These are phyloP conservation scores for Neomicropteryx cornuta DNA, from an alignment of 1,140 invertebrate genomes.

Conservation along the genomic window DNA sequence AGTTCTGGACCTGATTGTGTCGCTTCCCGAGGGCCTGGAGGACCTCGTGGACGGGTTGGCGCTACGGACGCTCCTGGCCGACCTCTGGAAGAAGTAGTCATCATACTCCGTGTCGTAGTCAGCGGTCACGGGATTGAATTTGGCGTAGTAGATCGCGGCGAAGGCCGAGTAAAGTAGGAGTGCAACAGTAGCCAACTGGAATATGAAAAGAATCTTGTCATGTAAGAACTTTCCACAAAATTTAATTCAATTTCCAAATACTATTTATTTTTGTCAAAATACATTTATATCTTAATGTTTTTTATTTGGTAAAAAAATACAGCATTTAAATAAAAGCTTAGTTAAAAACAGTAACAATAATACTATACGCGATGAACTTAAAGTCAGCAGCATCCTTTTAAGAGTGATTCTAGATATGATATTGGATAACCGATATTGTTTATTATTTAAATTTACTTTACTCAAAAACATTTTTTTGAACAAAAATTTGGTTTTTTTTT, in stretches of 20 bases:
- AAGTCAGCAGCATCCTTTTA: too few species aligned
- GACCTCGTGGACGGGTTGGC: conserved; percentile 18
- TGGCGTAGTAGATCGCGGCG: conserved; percentile 75
- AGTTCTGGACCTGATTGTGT: conserved; percentile 30
- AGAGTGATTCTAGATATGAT: too few species aligned
- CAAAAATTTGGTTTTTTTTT: too few species aligned
- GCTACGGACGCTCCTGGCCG: conserved; percentile 35
- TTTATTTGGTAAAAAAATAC: too few species aligned
- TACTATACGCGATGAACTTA: too few species aligned
- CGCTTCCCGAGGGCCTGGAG: conserved; percentile 29
- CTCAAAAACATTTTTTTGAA: too few species aligned
- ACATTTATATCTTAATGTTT: too few species aligned
- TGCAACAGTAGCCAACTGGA: conserved; percentile 62
- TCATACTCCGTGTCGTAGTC: conserved; percentile 59
- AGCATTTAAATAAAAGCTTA: too few species aligned
- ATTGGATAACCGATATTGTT: too few species aligned
- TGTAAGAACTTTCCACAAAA: conserved; percentile 1
- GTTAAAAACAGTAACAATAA: too few species aligned
- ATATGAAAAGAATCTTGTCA: conserved; percentile 16
- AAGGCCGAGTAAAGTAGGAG: conserved; percentile 71
- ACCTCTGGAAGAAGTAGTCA: conserved; percentile 50
- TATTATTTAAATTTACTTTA: too few species aligned
- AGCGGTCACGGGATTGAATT: conserved; percentile 64
- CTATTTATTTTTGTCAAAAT: neutral
- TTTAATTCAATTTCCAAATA: conserved; percentile 2